Evolutionary conservation across 2,797 vertebrate species (phyloP), one percentile per base, ranked within the genome.

Genomic region (Bovichtus diacanthus): DNA sequence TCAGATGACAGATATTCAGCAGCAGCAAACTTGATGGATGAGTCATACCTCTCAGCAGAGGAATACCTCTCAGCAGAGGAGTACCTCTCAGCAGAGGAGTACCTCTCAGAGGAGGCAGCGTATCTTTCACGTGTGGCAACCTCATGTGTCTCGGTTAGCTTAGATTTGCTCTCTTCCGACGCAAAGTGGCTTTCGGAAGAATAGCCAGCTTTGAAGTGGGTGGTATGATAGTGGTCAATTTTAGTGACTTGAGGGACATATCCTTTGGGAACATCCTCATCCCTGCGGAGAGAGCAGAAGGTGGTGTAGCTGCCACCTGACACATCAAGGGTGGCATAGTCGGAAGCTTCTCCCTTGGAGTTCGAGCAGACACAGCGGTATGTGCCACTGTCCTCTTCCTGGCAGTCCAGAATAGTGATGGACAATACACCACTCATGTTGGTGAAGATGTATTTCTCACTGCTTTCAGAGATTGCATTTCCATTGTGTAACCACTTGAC

Each of bases 271-370:
- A 93, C 94, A 31, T 97, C 95, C 74, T 99, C 97, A 59, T 99
- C 97, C 88, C 83, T 97, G 72, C 98, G 96, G 47, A 94, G 96
- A 74, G 98, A 99, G 15, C 96, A 94, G 60, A 96, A 99, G 58
- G 97, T 97, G 49, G 96, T 97, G 88, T 97, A 99, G 65, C 95
- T 96, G n/a, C 96, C 96, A 46, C 95, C 95, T 18, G 97, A 96
- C 61, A 99, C 97, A 65, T 99, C 98, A 68, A 99, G 90, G 3
- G 97, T 99, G 51, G 96, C 98, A 18, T 99, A 99, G 88, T 99
- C 98, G 4, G 98, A 99, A 56, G 98, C 96, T 66, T 99, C 98
- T 9, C 98, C 98, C 94, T 96, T 99, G 81, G 96, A 93, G 88
- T 99, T 99, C 83, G 95, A 95, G 87, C 96, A 97, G 27, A 97